Evolutionary conservation across 2,888 invertebrate species (phyloP), one percentile per base, ranked within the genome.

Genomic region (Synergus japonicus): DNA sequence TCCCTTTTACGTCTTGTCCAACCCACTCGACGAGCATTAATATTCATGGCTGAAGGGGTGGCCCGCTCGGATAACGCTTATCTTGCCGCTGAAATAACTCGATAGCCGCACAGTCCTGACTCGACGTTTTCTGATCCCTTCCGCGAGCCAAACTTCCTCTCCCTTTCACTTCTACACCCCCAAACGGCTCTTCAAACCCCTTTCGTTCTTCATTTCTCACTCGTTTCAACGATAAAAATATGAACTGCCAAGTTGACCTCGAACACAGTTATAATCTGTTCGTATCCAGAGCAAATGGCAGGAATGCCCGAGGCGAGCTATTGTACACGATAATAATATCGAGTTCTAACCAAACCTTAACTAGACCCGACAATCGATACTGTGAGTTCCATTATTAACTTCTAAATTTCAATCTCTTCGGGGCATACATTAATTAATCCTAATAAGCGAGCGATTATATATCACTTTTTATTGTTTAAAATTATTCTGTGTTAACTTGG

Each of bases 11-110:
- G 83, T 85, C 86, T 86, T 86, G 85, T 84, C 83, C 82, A 85
- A 80, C 84, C 82, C 78, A 85, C 81, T 81, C 85, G 83, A 84
- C 86, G 78, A 86, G 85, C 88, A 89, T 91, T 91, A 90, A 91
- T 90, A 90, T 91, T 91, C 90, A 91, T 90, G 88, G 88, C 85
- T 85, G 81, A 83, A 84, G 84, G 87, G 86, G 79, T 84, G 86
- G 84, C 78, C 82, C 84, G 86, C 85, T 85, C 86, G 88, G 89
- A 90, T 89, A 90, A 89, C 87, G 89, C 89, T 91, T 90, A 91
- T 90, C 90, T 89, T 84, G 83, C 77, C 87, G 85, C 90, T 90
- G 90, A 90, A 91, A 90, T 90, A 90, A 89, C 89, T 90, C 88
- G 90, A 89, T 90, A 89, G 88, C 86, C 85, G 84, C 83, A 85